Percentiles rank a stretch among this genome's conserved stretches.
These are phyloP conservation scores for Fragum fragum DNA, from an alignment of 2,888 invertebrate genomes.

Conservation along the genomic window DNA sequence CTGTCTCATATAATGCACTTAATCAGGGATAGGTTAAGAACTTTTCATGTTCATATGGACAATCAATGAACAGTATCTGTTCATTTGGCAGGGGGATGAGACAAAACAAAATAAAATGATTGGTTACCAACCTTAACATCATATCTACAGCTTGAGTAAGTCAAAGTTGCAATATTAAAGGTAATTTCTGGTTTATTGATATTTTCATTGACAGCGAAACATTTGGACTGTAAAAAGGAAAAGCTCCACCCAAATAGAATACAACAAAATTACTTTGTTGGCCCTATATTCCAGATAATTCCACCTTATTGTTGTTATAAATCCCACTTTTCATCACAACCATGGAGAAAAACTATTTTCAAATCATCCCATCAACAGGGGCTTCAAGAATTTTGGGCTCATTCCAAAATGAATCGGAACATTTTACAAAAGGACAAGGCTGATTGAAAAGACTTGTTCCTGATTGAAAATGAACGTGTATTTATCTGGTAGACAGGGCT, in stretches of 20 bases:
- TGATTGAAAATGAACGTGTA: constrained; percentile 28
- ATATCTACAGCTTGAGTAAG: no score
- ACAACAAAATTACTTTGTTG: constrained; percentile 23
- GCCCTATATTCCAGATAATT: constrained; percentile 6
- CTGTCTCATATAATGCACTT: no score
- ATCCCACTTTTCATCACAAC: background rate
- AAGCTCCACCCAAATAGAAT: constrained; percentile 13
- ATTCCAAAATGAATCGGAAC: constrained; percentile 20
- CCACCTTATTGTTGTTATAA: constrained; percentile 2
- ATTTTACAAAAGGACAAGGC: constrained; percentile 16
- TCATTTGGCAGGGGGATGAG: no score
- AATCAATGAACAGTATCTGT: no score
- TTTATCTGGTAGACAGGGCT: constrained; percentile 18
- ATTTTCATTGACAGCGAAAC: no score
- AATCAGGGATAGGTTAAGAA: no score
- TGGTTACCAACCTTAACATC: no score
- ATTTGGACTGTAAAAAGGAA: no score
- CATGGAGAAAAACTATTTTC: background rate
- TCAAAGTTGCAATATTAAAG: no score
- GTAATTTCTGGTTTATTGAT: no score
- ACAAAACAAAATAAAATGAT: no score
- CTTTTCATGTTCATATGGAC: no score
- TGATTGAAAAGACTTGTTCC: constrained; percentile 25
- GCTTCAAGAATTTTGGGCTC: constrained; percentile 18
- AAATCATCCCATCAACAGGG: constrained; percentile 1